Conservation (phyloP, 2,113 vertebrate species). For the Rattus rattus region DNA sequence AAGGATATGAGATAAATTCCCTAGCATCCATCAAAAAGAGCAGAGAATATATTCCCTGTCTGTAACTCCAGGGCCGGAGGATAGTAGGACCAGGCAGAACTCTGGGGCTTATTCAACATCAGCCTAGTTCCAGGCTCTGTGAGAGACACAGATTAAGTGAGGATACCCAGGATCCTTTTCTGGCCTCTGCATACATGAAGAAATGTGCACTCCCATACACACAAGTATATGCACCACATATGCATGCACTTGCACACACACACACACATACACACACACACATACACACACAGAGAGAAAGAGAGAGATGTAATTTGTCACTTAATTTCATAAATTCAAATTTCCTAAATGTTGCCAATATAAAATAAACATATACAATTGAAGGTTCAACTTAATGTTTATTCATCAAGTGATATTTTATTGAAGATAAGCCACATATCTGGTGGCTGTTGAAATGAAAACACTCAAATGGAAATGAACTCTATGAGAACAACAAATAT, state of each 20-base stretch:
- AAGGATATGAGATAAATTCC: background rate
- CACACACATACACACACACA: background rate
- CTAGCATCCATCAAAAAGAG: background rate
- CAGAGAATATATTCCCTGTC: too few relatives aligned
- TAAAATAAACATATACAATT: conserved; percentile 58
- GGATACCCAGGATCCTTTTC: background rate
- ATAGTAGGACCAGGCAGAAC: background rate
- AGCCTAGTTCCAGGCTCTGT: background rate
- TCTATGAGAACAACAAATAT: background rate
- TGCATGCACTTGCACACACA: too few relatives aligned
- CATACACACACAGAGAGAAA: background rate
- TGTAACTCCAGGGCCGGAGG: background rate
- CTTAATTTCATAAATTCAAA: conserved; percentile 20
- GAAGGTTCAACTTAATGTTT: conserved; percentile 56
- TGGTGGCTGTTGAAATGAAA: conserved; percentile 16
- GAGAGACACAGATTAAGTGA: background rate
- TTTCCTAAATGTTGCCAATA: conserved; percentile 18
- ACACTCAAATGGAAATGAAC: background rate
- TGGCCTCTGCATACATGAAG: background rate
- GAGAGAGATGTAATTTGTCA: background rate
- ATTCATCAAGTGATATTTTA: conserved; percentile 47
- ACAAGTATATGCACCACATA: background rate
- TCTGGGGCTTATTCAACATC: background rate
- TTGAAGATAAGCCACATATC: conserved; percentile 9
- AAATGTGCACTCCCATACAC: too few relatives aligned